Evolutionary conservation across 2,113 vertebrate genomes (phyloP).

Genomic region (Physeter macrocephalus): DNA sequence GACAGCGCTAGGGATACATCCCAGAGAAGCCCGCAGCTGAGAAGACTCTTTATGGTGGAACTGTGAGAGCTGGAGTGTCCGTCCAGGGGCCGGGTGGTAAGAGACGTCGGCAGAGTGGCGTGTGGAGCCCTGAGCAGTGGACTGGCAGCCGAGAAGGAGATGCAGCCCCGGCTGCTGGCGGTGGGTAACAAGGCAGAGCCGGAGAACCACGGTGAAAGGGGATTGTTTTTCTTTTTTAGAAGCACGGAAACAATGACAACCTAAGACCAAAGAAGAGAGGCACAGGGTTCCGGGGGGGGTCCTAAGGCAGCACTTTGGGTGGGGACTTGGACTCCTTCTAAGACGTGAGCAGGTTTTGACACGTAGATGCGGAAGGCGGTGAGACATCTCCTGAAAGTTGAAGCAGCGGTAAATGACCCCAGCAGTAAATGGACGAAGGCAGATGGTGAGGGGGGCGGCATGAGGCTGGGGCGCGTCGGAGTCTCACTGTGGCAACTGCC

Average conservation of each 20-base stretch:
- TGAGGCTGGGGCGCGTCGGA: rapidly evolving
- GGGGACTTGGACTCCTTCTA: rapidly evolving
- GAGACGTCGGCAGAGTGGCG: rapidly evolving
- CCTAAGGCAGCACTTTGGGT: not conserved
- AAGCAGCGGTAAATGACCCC: rapidly evolving
- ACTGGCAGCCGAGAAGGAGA: rapidly evolving
- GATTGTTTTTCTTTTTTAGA: not conserved
- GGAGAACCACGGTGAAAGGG: rapidly evolving
- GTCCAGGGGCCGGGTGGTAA: not conserved
- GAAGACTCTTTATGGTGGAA: not conserved
- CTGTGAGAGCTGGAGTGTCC: not conserved
- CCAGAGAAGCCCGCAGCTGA: not conserved
- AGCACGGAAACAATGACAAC: rapidly evolving
- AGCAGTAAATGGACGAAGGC: not conserved
- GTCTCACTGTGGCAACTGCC: not conserved
- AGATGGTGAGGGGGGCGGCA: rapidly evolving
- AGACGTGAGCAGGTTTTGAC: rapidly evolving
- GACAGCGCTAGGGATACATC: rapidly evolving
- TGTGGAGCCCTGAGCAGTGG: rapidly evolving
- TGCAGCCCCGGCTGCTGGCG: rapidly evolving
- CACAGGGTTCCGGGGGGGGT: not conserved
- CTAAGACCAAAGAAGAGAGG: not conserved
- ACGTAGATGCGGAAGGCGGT: rapidly evolving
- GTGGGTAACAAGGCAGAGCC: rapidly evolving
- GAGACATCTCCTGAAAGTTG: rapidly evolving